Evolutionary conservation across 2,888 invertebrate species (phyloP).

Genomic region (Caenorhabditis auriculariae): DNA sequence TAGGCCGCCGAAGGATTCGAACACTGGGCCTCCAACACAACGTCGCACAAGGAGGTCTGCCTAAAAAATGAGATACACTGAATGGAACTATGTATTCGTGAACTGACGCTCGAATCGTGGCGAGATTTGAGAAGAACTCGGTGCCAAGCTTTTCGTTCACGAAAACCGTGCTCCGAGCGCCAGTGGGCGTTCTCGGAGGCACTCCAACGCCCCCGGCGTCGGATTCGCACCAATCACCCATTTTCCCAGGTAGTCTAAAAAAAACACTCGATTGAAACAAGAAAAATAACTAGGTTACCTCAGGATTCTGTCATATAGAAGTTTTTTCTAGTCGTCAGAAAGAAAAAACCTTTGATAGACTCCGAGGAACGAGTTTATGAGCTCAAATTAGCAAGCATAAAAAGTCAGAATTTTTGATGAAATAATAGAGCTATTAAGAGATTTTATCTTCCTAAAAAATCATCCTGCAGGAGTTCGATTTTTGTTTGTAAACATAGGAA

Average conservation of each 20-base stretch:
- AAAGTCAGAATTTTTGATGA: no score
- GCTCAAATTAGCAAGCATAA: no score
- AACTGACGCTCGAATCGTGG: conserved; percentile 15
- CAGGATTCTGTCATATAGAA: no score
- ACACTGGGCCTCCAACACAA: conserved; percentile 17
- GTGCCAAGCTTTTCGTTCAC: conserved; percentile 19
- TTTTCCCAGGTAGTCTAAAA: background rate
- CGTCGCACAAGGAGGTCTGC: conserved; percentile 20
- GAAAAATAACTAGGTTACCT: no score
- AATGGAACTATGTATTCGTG: background rate
- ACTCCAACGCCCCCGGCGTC: conserved; percentile 9
- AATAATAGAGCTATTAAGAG: no score
- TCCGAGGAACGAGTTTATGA: no score
- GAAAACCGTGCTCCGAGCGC: conserved; percentile 13
- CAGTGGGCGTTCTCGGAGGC: conserved; percentile 14
- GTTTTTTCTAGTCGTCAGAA: no score
- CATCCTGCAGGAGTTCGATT: no score
- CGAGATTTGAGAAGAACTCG: conserved; percentile 23
- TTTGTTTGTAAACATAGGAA: no score
- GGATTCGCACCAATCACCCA: conserved; percentile 6
- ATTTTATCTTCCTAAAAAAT: no score
- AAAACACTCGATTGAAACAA: no score
- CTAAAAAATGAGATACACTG: conserved; percentile 5
- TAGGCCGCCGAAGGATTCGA: conserved; percentile 3
- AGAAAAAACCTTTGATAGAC: no score